Percentiles rank a stretch among this genome's conserved stretches.
These are phyloP conservation scores for Dexiosoma caninum DNA, from an alignment of 2,888 invertebrate genomes.

Conservation along the genomic window DNA sequence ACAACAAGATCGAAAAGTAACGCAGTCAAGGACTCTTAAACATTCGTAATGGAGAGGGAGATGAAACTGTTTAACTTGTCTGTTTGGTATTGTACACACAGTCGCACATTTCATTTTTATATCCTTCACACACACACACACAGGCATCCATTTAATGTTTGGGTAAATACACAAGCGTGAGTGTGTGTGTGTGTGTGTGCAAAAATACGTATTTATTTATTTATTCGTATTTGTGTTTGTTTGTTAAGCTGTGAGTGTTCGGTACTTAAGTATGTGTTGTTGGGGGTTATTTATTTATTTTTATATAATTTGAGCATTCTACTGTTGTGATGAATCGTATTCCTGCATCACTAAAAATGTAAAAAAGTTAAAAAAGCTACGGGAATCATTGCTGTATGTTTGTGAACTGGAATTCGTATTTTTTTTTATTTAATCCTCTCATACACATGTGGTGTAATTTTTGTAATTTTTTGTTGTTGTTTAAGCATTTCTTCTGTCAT, in stretches of 20 bases:
- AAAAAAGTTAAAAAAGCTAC: background rate
- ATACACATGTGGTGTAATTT: background rate
- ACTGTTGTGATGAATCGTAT: conserved; percentile 45
- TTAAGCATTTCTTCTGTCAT: conserved; percentile 34
- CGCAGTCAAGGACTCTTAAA: conserved; percentile 55
- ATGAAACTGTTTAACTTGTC: conserved; percentile 50
- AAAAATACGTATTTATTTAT: background rate
- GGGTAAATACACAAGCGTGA: background rate
- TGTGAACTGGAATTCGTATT: conserved; percentile 7
- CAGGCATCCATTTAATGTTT: too few species aligned
- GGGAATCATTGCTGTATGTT: background rate
- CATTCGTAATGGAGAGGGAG: conserved; percentile 24
- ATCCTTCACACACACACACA: background rate
- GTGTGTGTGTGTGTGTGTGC: background rate
- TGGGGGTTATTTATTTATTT: conserved; percentile 30
- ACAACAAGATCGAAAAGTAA: conserved; percentile 40
- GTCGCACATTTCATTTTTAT: background rate
- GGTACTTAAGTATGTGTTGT: conserved; percentile 39
- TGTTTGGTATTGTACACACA: conserved; percentile 28
- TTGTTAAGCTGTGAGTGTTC: conserved; percentile 24
- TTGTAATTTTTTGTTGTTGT: background rate
- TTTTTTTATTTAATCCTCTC: background rate
- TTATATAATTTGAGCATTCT: conserved; percentile 41
- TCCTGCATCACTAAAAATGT: conserved; percentile 20
- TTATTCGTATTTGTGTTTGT: background rate